phyloP scores from a whole-genome alignment of 2,888 invertebrate genomes.

The Siphlonurus alternatus region DNA sequence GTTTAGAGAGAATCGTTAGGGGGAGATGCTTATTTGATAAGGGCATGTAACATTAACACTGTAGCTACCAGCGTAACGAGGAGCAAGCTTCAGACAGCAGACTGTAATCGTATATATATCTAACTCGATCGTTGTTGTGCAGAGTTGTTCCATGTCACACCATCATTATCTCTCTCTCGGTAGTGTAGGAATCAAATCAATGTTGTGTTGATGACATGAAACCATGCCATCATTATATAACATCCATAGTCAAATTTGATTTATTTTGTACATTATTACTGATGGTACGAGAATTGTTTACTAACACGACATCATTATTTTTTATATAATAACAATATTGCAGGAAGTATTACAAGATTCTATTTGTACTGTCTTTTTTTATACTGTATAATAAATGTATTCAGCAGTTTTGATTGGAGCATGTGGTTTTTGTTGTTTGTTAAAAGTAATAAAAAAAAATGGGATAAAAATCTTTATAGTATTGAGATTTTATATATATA shows the following conservation, averaged over 20 bases:
- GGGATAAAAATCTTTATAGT: no score
- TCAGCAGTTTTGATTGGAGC: no score
- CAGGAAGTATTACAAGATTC: no score
- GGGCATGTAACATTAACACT: background rate
- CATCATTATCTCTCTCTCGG: background rate
- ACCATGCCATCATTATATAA: background rate
- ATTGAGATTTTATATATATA: no score
- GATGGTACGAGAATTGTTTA: background rate
- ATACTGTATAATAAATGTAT: background rate
- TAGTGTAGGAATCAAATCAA: background rate
- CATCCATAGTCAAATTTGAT: background rate
- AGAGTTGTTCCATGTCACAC: background rate
- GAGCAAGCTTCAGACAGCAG: no score
- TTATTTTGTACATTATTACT: background rate
- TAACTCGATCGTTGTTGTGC: no score
- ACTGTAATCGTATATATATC: no score
- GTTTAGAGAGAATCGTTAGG: background rate
- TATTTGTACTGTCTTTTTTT: background rate
- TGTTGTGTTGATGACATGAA: background rate
- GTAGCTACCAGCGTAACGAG: no score
- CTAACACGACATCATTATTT: background rate
- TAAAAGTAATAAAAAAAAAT: no score
- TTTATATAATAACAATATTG: no score
- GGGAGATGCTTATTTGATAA: slow-evolving; percentile 4
- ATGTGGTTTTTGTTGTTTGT: no score